Conservation (phyloP, 2,888 invertebrate species). For the Calameuta idolon region DNA sequence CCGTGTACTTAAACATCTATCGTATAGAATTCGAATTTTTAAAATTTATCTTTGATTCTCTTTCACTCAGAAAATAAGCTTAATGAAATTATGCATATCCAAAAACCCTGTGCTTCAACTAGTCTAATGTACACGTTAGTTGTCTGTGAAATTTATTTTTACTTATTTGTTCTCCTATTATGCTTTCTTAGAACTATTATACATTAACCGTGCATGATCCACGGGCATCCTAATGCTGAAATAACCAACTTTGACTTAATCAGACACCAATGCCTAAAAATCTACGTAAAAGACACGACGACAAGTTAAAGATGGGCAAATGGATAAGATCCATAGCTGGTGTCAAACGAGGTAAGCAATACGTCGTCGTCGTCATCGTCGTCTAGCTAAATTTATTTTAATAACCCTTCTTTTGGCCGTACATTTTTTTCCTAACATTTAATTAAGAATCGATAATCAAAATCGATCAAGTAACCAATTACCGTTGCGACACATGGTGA, state of each 20-base stretch:
- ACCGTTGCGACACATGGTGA: background rate
- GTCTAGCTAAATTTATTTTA: background rate
- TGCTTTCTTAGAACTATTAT: background rate
- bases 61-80: background rate
- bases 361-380: conserved; percentile 6
- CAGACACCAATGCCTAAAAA: background rate
- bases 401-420: background rate
- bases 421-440: background rate
- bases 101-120: background rate
- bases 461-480: background rate
- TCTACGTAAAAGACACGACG: conserved; percentile 4
- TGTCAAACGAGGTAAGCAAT: conserved; percentile 30
- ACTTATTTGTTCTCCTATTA: background rate
- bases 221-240: background rate
- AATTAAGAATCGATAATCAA: background rate
- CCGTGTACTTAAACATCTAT: background rate
- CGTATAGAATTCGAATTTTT: background rate
- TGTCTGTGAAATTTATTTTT: background rate
- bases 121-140: background rate
- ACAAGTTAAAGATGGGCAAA: conserved; percentile 32
- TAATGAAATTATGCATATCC: background rate
- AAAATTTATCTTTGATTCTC: background rate
- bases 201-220: background rate
- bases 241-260: background rate
- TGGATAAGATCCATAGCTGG: conserved; percentile 34